phyloP scores from a whole-genome alignment of 2,888 invertebrate species.

The Drosophila subsilvestris region DNA sequence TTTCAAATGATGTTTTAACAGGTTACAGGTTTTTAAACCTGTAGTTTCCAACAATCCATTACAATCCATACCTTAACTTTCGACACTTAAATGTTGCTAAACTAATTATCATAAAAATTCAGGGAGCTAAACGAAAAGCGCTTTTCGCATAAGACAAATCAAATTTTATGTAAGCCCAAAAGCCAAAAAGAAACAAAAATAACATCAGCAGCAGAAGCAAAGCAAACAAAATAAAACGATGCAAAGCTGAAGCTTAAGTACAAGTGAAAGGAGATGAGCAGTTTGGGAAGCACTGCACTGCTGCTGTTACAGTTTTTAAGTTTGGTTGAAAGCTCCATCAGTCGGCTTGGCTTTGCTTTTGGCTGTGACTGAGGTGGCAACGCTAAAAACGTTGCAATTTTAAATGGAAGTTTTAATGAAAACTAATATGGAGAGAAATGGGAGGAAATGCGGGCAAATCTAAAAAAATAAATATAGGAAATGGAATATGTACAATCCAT shows the following conservation, averaged over 20 bases:
- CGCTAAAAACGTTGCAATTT: slow-evolving; percentile 27
- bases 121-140: slow-evolving; percentile 9
- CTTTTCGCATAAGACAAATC: slow-evolving; percentile 28
- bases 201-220: slow-evolving; percentile 1
- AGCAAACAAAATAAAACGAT: not conserved
- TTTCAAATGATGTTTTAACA: too few species aligned
- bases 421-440: too few species aligned
- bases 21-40: too few species aligned
- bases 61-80: too few species aligned
- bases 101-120: slow-evolving; percentile 36
- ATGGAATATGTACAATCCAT: not conserved
- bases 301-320: slow-evolving; percentile 6
- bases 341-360: slow-evolving; percentile 34
- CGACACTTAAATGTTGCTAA: too few species aligned
- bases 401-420: slow-evolving; percentile 2
- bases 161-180: slow-evolving; percentile 25
- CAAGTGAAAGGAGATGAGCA: slow-evolving; percentile 31
- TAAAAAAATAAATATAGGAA: not conserved
- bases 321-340: slow-evolving; percentile 21
- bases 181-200: not conserved
- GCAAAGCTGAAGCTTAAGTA: not conserved
- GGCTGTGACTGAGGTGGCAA: slow-evolving; percentile 38
- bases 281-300: slow-evolving; percentile 40
- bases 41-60: too few species aligned
- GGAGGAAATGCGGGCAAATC: not conserved